phyloP scores from a whole-genome alignment of 2,888 invertebrate species.

The Petrolisthes manimaculis region DNA sequence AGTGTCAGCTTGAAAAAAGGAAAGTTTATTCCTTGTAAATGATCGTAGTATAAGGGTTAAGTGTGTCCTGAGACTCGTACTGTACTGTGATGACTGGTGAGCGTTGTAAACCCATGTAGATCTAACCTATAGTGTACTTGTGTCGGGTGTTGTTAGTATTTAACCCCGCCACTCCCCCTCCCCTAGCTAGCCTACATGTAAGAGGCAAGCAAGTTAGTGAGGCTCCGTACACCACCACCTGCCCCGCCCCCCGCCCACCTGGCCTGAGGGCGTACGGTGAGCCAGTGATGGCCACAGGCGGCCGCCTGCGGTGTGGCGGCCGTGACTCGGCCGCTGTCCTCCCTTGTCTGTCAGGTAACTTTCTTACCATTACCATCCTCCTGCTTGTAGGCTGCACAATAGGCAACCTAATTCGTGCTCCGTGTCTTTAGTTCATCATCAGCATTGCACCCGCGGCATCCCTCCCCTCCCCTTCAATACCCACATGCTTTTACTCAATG shows the following conservation, averaged over 20 bases:
- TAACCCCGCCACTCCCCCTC: constrained; percentile 36
- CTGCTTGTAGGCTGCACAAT: neutral
- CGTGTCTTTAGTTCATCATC: neutral
- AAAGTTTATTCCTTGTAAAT: too few species aligned
- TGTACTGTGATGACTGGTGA: neutral
- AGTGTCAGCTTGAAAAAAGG: too few species aligned
- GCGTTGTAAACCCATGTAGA: neutral
- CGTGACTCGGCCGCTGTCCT: constrained; percentile 44
- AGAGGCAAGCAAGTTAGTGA: constrained; percentile 38
- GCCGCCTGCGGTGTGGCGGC: constrained; percentile 51
- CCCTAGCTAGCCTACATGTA: constrained; percentile 47
- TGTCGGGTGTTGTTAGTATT: constrained; percentile 4
- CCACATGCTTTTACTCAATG: neutral
- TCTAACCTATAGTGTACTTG: neutral
- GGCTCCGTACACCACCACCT: constrained; percentile 33
- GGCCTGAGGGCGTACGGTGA: constrained; percentile 34
- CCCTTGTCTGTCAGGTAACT: constrained; percentile 55
- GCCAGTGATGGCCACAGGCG: constrained; percentile 48
- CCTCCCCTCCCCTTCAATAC: neutral
- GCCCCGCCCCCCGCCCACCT: neutral
- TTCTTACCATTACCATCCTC: neutral
- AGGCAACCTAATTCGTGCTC: neutral
- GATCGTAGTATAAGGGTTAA: too few species aligned
- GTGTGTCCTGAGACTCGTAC: too few species aligned
- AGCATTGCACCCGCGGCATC: neutral